Percentiles rank a stretch among this genome's conserved stretches.
Evolutionary conservation across 2,888 invertebrate species (phyloP).

Genomic region (Hermaeophaga mercurialis): DNA sequence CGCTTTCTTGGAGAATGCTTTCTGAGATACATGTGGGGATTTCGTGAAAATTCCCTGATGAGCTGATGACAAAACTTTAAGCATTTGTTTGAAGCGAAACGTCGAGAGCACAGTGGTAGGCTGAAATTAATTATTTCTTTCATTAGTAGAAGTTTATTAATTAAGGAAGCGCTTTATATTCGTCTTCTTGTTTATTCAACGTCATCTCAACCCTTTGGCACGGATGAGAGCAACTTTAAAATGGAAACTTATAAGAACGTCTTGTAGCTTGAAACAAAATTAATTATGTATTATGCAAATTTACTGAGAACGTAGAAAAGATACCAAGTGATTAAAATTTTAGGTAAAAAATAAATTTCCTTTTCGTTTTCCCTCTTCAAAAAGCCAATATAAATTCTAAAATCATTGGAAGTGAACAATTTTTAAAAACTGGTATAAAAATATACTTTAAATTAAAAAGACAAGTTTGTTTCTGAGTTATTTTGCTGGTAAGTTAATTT

Average conservation of each 20-base stretch:
- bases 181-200: constrained; percentile 58
- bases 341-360: constrained; percentile 1
- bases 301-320: constrained; percentile 24
- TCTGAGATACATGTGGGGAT: too few species aligned
- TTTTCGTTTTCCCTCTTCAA: not conserved
- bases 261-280: constrained; percentile 49
- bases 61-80: constrained; percentile 14
- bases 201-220: constrained; percentile 58
- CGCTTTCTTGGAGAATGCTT: too few species aligned
- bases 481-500: too few species aligned
- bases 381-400: too few species aligned
- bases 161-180: constrained; percentile 59
- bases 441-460: too few species aligned
- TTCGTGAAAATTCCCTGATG: not conserved
- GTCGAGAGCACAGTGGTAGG: constrained; percentile 52
- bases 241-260: constrained; percentile 56
- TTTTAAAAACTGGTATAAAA: too few species aligned
- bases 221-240: constrained; percentile 57
- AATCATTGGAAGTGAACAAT: too few species aligned
- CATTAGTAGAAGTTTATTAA: constrained; percentile 61
- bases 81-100: constrained; percentile 31
- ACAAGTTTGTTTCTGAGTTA: too few species aligned
- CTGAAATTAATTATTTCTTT: constrained; percentile 61
- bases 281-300: constrained; percentile 36
- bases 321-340: constrained; percentile 21